Percentiles rank a stretch among this genome's conserved stretches.
phyloP scores from a whole-genome alignment of 2,888 invertebrate genomes.

The Dione juno region DNA sequence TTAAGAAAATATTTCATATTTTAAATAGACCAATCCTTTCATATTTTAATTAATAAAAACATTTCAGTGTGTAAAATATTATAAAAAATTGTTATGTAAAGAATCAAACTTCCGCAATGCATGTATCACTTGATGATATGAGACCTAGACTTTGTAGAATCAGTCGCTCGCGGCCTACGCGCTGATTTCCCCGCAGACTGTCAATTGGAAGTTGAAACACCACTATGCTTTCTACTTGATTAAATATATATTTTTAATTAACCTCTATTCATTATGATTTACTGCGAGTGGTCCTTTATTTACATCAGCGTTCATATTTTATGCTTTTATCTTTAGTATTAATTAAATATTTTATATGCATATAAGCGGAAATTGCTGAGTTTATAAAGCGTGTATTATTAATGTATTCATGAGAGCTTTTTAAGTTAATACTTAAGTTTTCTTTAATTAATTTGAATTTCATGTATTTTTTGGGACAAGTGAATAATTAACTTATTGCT shows the following conservation, averaged over 20 bases:
- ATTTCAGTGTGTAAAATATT: background rate
- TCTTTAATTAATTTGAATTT: background rate
- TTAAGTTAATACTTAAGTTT: slow-evolving; percentile 11
- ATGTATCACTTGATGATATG: slow-evolving; percentile 31
- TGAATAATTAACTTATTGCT: background rate
- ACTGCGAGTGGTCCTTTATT: slow-evolving; percentile 31
- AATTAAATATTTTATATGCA: slow-evolving; percentile 21
- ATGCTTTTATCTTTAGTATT: slow-evolving; percentile 24
- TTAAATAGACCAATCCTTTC: background rate
- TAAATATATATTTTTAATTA: slow-evolving; percentile 67
- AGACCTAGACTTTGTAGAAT: slow-evolving; percentile 36
- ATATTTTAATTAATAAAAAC: background rate
- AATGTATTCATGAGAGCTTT: slow-evolving; percentile 17
- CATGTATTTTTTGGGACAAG: background rate
- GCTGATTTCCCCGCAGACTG: slow-evolving; percentile 71
- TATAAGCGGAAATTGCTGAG: slow-evolving; percentile 12
- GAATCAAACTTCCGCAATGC: slow-evolving; percentile 17
- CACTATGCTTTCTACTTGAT: slow-evolving; percentile 69
- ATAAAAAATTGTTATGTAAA: slow-evolving; percentile 6
- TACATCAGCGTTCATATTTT: slow-evolving; percentile 24
- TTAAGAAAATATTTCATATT: background rate
- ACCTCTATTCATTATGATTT: slow-evolving; percentile 32
- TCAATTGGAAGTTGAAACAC: slow-evolving; percentile 58
- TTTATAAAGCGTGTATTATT: slow-evolving; percentile 7
- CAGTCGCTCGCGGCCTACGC: slow-evolving; percentile 53